phyloP scores from a whole-genome alignment of 1,140 invertebrate genomes.

The Sminthurides bifidus region DNA sequence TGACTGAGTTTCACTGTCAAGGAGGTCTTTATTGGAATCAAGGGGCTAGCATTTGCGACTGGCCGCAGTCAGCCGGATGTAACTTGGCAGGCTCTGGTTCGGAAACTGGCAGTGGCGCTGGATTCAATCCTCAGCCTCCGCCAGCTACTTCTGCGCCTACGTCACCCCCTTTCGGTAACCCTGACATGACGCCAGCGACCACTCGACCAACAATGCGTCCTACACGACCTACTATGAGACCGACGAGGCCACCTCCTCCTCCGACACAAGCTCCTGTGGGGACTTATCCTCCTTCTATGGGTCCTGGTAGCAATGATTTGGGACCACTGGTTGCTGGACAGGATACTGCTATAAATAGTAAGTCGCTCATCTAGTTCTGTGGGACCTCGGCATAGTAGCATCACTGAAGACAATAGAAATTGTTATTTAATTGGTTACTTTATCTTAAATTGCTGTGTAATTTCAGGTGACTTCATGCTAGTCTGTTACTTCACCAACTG shows the following conservation, averaged over 20 bases:
- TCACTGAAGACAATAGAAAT: conserved; percentile 1
- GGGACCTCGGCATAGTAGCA: neutral
- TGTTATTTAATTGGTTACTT: conserved; percentile 35
- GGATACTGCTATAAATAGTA: neutral
- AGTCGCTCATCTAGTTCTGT: neutral
- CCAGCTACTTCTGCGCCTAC: neutral
- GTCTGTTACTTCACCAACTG: conserved; percentile 91
- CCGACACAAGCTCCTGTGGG: neutral
- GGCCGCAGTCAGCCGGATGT: conserved; percentile 21
- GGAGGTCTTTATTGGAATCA: conserved; percentile 65
- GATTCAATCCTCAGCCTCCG: neutral
- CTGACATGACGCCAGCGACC: neutral
- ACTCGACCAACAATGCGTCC: neutral
- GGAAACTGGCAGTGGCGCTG: neutral
- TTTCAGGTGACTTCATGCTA: conserved; percentile 40
- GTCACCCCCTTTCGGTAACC: neutral
- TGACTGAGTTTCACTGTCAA: conserved; percentile 55
- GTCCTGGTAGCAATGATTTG: neutral
- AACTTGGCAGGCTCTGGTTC: neutral
- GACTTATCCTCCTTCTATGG: neutral
- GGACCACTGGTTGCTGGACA: neutral
- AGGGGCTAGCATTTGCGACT: conserved; percentile 20
- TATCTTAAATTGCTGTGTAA: neutral
- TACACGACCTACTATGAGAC: neutral
- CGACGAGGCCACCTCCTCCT: neutral